Evolutionary conservation across 2,797 vertebrate genomes (phyloP).

Genomic region (Chelmon rostratus): DNA sequence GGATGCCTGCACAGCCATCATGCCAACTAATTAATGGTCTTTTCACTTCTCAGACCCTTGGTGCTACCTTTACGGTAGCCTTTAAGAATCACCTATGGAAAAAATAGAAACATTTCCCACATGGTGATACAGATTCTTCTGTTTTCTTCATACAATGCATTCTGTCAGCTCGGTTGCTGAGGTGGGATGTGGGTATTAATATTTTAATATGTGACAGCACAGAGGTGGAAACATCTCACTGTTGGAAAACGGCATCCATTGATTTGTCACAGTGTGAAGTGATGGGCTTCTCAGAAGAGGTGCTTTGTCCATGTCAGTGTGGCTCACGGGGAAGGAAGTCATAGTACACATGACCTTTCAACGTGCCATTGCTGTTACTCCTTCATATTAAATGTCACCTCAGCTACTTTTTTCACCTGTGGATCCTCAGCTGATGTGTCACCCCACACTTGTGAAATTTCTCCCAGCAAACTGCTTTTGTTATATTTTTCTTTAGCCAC

Average conservation of each 20-base stretch:
- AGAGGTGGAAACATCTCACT: conserved; percentile 49
- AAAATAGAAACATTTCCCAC: conserved; percentile 25
- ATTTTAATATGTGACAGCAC: conserved; percentile 51
- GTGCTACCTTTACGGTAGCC: conserved; percentile 15
- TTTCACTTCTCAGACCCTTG: conserved; percentile 23
- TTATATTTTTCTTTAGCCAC: conserved; percentile 7
- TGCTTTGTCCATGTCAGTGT: conserved; percentile 64
- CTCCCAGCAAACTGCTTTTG: conserved; percentile 28
- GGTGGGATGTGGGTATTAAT: conserved; percentile 39
- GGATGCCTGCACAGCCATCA: background rate
- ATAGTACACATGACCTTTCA: conserved; percentile 67
- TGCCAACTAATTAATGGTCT: conserved; percentile 36
- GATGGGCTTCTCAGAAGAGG: conserved; percentile 58
- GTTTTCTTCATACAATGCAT: conserved; percentile 5
- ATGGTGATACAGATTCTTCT: conserved; percentile 15
- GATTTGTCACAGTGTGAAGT: conserved; percentile 66
- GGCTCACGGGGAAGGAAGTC: conserved; percentile 46
- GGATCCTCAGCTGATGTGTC: conserved; percentile 12
- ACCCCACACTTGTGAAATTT: background rate
- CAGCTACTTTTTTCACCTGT: conserved; percentile 9
- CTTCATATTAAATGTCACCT: conserved; percentile 65
- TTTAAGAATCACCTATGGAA: conserved; percentile 7
- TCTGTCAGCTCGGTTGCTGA: conserved; percentile 1
- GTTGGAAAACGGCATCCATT: conserved; percentile 50
- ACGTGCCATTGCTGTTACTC: conserved; percentile 23